A percentile compares a stretch with the other conserved stretches of the same genome.
Conservation (phyloP, 2,113 vertebrate species). For the Myodes glareolus region DNA sequence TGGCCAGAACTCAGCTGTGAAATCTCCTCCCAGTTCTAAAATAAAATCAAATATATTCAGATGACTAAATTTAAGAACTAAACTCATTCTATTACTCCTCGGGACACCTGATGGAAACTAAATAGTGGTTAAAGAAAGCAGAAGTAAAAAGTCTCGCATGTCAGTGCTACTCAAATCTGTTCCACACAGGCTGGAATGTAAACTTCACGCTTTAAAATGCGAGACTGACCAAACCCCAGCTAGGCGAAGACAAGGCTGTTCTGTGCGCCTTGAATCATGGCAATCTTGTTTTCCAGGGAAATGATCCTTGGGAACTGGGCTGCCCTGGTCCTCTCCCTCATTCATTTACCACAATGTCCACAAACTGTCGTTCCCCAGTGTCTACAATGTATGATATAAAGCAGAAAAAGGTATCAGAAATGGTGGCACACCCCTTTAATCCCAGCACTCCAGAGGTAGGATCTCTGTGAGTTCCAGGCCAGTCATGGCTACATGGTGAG, state of each 20-base stretch:
- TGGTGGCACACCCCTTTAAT: not conserved
- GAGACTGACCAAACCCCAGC: accelerated
- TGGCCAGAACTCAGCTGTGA: not conserved
- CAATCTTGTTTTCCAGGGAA: not conserved
- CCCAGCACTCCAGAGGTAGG: not conserved
- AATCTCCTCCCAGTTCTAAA: not conserved
- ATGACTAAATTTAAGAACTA: not conserved
- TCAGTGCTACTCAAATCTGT: too few relatives aligned
- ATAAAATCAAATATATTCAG: not conserved
- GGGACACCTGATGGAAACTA: not conserved
- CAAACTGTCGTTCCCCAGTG: accelerated
- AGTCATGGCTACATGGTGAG: not conserved
- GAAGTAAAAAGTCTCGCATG: not conserved
- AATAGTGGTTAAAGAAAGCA: not conserved
- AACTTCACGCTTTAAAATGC: not conserved
- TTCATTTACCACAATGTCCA: too few relatives aligned
- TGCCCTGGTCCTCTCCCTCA: too few relatives aligned
- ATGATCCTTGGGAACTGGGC: accelerated
- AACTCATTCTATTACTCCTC: not conserved
- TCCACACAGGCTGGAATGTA: not conserved
- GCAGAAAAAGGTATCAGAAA: not conserved
- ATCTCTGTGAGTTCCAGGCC: not conserved
- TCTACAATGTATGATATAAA: not conserved
- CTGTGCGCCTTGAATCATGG: not conserved
- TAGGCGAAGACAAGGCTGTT: too few relatives aligned